A percentile compares a stretch with the other conserved stretches of the same genome.
These are phyloP conservation scores for Pandemis cinnamomeana DNA, from an alignment of 2,888 invertebrate species.

Conservation along the genomic window DNA sequence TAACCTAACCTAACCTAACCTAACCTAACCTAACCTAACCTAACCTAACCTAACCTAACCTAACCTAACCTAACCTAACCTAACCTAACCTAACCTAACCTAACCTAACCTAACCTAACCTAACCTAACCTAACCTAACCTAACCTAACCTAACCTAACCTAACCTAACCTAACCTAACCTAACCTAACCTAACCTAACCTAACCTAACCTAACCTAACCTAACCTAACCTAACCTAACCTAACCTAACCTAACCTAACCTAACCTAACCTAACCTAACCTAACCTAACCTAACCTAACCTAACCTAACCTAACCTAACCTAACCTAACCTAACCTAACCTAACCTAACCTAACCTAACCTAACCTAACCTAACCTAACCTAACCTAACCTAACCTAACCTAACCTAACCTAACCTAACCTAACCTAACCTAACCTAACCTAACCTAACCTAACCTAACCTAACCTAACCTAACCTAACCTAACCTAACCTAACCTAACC, in stretches of 20 bases:
- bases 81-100: conserved; percentile 4
- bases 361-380: conserved; percentile 6
- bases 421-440: conserved; percentile 42
- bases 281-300: conserved; percentile 17
- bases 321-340: conserved; percentile 15
- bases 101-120: conserved; percentile 4
- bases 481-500: conserved; percentile 35
- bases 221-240: conserved; percentile 9
- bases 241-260: conserved; percentile 15
- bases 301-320: conserved; percentile 9
- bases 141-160: conserved; percentile 4
- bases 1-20: conserved; percentile 4
- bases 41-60: conserved; percentile 4
- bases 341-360: conserved; percentile 16
- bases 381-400: no score
- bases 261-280: no score
- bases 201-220: not conserved
- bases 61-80: conserved; percentile 4
- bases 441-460: conserved; percentile 40
- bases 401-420: conserved; percentile 8
- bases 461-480: conserved; percentile 35
- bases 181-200: not conserved
- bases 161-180: conserved; percentile 5
- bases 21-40: conserved; percentile 4
- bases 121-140: no score